Evolutionary conservation across 2,113 vertebrate species (phyloP).

Genomic region (Pseudorasbora parva): DNA sequence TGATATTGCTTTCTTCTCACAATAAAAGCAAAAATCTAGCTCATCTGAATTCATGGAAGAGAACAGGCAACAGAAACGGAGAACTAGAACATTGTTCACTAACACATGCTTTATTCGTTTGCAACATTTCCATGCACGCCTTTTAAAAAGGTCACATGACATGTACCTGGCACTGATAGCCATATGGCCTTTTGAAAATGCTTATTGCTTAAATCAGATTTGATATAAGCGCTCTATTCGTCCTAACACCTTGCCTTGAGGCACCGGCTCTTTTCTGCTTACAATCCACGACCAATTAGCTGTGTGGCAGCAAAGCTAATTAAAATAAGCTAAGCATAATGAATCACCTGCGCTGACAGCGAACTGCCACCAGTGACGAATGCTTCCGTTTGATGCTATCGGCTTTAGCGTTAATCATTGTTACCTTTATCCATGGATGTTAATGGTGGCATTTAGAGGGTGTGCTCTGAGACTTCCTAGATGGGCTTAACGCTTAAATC

Average conservation of each 20-base stretch:
- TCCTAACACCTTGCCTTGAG: conserved; percentile 62
- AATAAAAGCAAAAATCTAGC: conserved; percentile 37
- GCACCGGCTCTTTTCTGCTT: conserved; percentile 50
- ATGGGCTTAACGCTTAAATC: conserved; percentile 13
- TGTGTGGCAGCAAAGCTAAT: conserved; percentile 66
- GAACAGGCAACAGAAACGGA: neutral
- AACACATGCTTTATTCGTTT: conserved; percentile 35
- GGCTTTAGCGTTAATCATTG: conserved; percentile 46
- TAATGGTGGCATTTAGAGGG: neutral
- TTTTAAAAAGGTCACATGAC: conserved; percentile 54
- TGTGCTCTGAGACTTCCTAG: neutral
- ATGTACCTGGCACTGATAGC: conserved; percentile 57
- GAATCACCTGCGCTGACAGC: conserved; percentile 66
- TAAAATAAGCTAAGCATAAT: conserved; percentile 73
- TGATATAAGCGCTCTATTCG: conserved; percentile 60
- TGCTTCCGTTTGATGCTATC: conserved; percentile 52
- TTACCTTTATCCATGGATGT: conserved; percentile 19
- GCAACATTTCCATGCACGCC: conserved; percentile 16
- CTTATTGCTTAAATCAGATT: conserved; percentile 64
- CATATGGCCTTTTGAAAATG: conserved; percentile 61
- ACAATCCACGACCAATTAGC: conserved; percentile 68
- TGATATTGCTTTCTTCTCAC: conserved; percentile 40
- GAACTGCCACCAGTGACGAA: conserved; percentile 63
- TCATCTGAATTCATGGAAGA: conserved; percentile 23
- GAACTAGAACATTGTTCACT: neutral